A percentile compares a stretch with the other conserved stretches of the same genome.
phyloP scores from a whole-genome alignment of 1,140 invertebrate genomes.

The Cotesia glomerata region DNA sequence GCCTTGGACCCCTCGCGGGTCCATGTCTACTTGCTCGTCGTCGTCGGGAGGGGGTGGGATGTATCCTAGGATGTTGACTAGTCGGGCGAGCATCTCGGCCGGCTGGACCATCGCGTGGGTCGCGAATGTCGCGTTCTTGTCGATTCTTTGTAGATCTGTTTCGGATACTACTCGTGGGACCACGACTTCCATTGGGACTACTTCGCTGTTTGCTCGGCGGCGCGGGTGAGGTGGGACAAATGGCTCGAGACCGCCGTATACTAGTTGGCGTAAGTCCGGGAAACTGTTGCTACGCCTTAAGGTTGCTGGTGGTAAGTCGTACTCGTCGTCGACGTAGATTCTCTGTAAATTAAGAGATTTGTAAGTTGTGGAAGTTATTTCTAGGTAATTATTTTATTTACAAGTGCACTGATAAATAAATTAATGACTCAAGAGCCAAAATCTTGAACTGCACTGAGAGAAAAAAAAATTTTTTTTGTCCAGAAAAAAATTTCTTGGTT shows the following conservation, averaged over 20 bases:
- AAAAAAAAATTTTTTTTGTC: too few relatives aligned
- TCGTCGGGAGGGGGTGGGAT: conserved; percentile 65
- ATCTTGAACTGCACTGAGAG: too few relatives aligned
- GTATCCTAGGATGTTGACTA: conserved; percentile 76
- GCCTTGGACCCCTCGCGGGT: conserved; percentile 65
- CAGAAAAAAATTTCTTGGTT: too few relatives aligned
- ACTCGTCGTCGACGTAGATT: conserved; percentile 55
- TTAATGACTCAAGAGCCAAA: too few relatives aligned
- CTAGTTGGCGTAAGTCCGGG: conserved; percentile 53
- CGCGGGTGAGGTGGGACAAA: conserved; percentile 48
- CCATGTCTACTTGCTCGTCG: conserved; percentile 31
- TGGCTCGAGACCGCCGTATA: conserved; percentile 46
- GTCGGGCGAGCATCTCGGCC: conserved; percentile 73
- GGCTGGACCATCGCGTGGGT: conserved; percentile 69
- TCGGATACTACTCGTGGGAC: conserved; percentile 74
- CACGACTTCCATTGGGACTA: conserved; percentile 58
- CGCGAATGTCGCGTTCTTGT: conserved; percentile 77
- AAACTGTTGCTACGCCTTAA: conserved; percentile 57
- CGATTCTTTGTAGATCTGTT: conserved; percentile 76
- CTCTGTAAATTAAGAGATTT: conserved; percentile 42
- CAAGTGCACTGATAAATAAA: too few relatives aligned
- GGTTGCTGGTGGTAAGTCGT: conserved; percentile 48
- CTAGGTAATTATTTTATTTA: too few relatives aligned
- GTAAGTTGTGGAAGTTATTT: background rate
- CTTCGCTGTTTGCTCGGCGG: conserved; percentile 59